These are phyloP conservation scores for Gallinago undulata DNA, from an alignment of 2,113 vertebrate genomes.

Conservation along the genomic window DNA sequence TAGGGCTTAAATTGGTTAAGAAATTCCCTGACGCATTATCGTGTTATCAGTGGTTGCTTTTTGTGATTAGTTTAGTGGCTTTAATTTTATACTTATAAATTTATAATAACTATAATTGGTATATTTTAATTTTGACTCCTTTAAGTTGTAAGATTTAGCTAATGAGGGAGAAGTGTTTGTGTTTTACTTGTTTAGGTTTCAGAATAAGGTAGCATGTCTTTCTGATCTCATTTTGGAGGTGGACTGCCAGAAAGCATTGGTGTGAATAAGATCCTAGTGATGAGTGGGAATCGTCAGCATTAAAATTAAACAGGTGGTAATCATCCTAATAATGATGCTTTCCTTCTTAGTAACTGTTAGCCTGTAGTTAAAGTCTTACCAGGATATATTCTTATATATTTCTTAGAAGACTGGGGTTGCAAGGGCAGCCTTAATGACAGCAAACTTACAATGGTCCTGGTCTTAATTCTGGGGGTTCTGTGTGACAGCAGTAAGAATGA, in stretches of 20 bases:
- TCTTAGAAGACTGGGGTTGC: background rate
- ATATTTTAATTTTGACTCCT: background rate
- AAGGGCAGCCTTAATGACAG: background rate
- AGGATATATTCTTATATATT: background rate
- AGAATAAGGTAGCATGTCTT: background rate
- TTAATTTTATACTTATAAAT: background rate
- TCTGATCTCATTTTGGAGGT: background rate
- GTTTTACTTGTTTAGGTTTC: background rate
- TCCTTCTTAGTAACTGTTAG: background rate
- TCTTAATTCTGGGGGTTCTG: background rate
- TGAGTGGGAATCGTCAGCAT: background rate
- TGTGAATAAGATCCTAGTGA: background rate
- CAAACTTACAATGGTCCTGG: background rate
- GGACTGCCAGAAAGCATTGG: background rate
- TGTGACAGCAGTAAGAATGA: background rate
- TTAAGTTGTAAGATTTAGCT: background rate
- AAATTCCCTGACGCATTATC: background rate
- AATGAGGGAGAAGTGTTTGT: background rate
- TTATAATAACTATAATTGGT: background rate
- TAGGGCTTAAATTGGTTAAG: background rate
- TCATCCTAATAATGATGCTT: background rate
- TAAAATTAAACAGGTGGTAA: background rate
- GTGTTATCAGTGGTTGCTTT: background rate
- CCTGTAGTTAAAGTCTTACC: background rate
- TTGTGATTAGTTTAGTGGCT: background rate